phyloP scores from a whole-genome alignment of 2,888 invertebrate species.

The Sphecodes monilicornis region DNA sequence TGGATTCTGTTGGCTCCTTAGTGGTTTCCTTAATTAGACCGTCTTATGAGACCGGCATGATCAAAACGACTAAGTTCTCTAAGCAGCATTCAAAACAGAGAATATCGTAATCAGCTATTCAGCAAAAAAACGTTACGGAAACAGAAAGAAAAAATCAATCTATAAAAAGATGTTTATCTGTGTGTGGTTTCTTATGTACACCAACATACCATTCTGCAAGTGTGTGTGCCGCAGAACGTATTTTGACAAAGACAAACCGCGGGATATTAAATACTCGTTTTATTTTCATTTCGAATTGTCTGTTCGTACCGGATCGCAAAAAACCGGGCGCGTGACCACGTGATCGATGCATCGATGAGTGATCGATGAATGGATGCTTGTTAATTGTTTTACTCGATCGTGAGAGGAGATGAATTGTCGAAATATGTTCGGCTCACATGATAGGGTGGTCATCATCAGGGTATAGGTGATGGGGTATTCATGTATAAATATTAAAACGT shows the following conservation, averaged over 20 bases:
- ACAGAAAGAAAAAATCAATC: slow-evolving; percentile 80
- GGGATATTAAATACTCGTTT: neutral
- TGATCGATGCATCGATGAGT: slow-evolving; percentile 31
- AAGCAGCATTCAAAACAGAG: slow-evolving; percentile 82
- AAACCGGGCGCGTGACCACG: slow-evolving; percentile 2
- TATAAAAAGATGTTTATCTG: slow-evolving; percentile 82
- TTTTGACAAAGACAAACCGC: slow-evolving; percentile 74
- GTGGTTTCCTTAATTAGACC: slow-evolving; percentile 40
- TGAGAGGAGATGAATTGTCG: slow-evolving; percentile 67
- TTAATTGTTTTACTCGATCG: neutral
- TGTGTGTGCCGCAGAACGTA: slow-evolving; percentile 80
- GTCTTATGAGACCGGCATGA: slow-evolving; percentile 50
- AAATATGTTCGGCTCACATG: slow-evolving; percentile 77
- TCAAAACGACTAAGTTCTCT: slow-evolving; percentile 72
- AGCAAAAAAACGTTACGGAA: slow-evolving; percentile 75
- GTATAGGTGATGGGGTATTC: slow-evolving; percentile 76
- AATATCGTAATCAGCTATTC: slow-evolving; percentile 71
- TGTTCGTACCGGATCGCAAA: slow-evolving; percentile 2
- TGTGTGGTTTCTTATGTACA: slow-evolving; percentile 87
- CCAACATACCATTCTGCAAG: slow-evolving; percentile 89
- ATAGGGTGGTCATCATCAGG: slow-evolving; percentile 72
- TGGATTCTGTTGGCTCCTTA: slow-evolving; percentile 45
- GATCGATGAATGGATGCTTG: slow-evolving; percentile 34
- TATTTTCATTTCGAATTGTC: neutral
- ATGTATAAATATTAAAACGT: slow-evolving; percentile 76